Evolutionary conservation across 2,797 vertebrate genomes (phyloP), one percentile per base, ranked within the genome.

Genomic region (Ibycter americanus): DNA sequence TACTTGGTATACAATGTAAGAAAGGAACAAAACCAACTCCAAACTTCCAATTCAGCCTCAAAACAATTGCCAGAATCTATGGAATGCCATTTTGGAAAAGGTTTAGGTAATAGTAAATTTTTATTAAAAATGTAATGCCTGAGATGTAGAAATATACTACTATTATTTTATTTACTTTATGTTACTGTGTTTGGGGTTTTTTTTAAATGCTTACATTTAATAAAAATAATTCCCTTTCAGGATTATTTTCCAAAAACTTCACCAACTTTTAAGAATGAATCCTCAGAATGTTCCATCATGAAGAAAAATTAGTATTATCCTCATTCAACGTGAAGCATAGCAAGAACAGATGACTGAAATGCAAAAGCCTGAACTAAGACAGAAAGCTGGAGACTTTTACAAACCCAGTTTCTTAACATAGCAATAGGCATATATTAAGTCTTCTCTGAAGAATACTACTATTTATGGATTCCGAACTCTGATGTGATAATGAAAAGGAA

Each of bases 221-320:
- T 68, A 44, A 59, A 87, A 82, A 34, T 20, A 71, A 83, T 83
- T 90, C 65, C 27, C 54, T 86, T 81, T 77, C 65, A 74, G 23
- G n/a, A 85, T 83, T 85, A 36, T 83, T 77, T 91, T 91, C 40
- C 18, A 80, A 85, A 84, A 32, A 20, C 16, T 67, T 11, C 22
- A 91, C 55, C 38, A 29, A 19, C 31, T 55, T 59, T 51, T 55
- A 65, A 51, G 46, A 78, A 87, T 3, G 7, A 81, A 73, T 65
- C 12, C 13, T 67, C 29, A 67, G 36, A 87, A 65, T 51, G 8
- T 44, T 93, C 44, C 34, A 54, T 83, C 36, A 27, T 56, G 20
- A 73, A 66, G 23, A 66, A 31, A 80, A 85, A 78, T 44, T 17
- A 44, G 6, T 26, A 44, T 32, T 86, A 59, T 68, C 44, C 38